phyloP scores from a whole-genome alignment of 2,888 invertebrate genomes.

The Eustalomyia histrio region DNA sequence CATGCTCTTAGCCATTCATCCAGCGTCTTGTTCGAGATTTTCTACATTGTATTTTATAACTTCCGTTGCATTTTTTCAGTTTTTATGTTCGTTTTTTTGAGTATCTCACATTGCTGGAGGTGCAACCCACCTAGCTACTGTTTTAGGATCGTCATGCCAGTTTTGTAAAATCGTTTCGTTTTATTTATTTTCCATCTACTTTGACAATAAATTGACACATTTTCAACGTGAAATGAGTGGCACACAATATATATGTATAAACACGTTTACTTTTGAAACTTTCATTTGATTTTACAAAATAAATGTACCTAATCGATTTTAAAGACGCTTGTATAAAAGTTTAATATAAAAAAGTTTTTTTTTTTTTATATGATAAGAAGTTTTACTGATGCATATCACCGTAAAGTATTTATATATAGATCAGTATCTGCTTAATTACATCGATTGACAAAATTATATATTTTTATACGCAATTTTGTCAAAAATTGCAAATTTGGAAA shows the following conservation, averaged over 20 bases:
- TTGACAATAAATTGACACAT: slow-evolving; percentile 50
- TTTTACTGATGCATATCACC: too few relatives aligned
- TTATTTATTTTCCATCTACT: slow-evolving; percentile 26
- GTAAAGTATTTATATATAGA: too few relatives aligned
- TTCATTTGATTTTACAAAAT: slow-evolving; percentile 12
- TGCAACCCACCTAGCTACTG: slow-evolving; percentile 52
- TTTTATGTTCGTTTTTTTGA: slow-evolving; percentile 59
- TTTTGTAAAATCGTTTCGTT: slow-evolving; percentile 1
- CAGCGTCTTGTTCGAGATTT: slow-evolving; percentile 43
- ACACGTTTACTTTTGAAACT: slow-evolving; percentile 21
- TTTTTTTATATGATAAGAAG: too few relatives aligned
- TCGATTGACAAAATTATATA: too few relatives aligned
- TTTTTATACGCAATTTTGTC: too few relatives aligned
- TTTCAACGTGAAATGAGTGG: slow-evolving; percentile 12
- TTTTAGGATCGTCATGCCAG: slow-evolving; percentile 35
- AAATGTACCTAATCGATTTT: neutral
- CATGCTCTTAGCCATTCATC: slow-evolving; percentile 10
- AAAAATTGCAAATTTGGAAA: too few relatives aligned
- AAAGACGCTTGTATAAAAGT: neutral
- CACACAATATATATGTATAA: slow-evolving; percentile 6
- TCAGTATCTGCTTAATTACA: too few relatives aligned
- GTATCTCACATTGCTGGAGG: slow-evolving; percentile 45
- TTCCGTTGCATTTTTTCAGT: slow-evolving; percentile 56
- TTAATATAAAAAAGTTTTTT: neutral
- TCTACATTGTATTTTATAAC: slow-evolving; percentile 58